A percentile compares a stretch with the other conserved stretches of the same genome.
phyloP scores from a whole-genome alignment of 2,888 invertebrate species.

The Drosophila mayaguana region DNA sequence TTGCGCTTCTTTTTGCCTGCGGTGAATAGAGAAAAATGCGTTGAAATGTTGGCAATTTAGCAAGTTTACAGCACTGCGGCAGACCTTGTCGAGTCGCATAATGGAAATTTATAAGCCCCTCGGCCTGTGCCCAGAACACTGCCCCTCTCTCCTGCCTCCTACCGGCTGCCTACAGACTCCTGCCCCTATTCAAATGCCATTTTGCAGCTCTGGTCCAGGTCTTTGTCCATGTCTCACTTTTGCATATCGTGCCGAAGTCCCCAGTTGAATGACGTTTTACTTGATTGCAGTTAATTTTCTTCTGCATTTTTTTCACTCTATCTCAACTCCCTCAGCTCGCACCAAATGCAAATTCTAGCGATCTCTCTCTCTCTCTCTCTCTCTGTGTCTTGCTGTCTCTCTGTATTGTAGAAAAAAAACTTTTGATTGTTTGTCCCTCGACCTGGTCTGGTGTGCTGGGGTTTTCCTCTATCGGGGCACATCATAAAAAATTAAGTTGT shows the following conservation, averaged over 20 bases:
- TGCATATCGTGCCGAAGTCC: conserved; percentile 30
- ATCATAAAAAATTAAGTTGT: conserved; percentile 75
- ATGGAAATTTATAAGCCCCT: conserved; percentile 45
- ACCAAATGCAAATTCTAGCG: conserved; percentile 76
- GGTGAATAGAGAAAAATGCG: conserved; percentile 55
- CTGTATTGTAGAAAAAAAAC: conserved; percentile 5
- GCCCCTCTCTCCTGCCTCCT: not conserved
- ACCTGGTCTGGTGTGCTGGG: conserved; percentile 14
- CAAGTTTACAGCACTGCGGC: conserved; percentile 69
- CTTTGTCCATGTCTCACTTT: conserved; percentile 18
- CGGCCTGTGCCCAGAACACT: not conserved
- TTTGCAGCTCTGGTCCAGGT: conserved; percentile 31
- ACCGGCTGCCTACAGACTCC: too few relatives aligned
- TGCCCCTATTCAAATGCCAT: conserved; percentile 8
- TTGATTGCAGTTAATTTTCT: conserved; percentile 83
- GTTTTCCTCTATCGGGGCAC: conserved; percentile 34
- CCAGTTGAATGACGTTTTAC: conserved; percentile 75
- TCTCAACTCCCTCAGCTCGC: conserved; percentile 38
- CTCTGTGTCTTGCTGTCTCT: not conserved
- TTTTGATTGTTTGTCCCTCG: conserved; percentile 66
- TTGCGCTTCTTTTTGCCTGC: conserved; percentile 59
- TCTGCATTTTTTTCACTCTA: conserved; percentile 7
- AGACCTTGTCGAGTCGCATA: conserved; percentile 55
- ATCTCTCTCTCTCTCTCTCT: not conserved
- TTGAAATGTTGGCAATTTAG: conserved; percentile 80